Base-by-base conservation (phyloP, 2,113 vertebrate genomes). In the Pycnonotus jocosus region DNA sequence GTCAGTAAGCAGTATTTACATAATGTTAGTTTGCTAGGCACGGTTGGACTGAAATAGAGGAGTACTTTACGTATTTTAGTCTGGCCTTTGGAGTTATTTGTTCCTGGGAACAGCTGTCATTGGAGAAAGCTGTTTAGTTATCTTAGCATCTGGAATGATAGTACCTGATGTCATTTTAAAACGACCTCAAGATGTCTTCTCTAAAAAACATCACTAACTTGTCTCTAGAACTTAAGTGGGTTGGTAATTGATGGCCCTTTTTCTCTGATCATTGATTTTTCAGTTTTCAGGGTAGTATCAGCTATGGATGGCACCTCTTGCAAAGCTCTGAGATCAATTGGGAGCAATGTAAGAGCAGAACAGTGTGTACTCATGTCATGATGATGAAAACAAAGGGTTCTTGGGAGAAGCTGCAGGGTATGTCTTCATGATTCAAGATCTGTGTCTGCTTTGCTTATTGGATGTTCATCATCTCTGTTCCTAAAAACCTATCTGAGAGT, bases 251-350 rank as follows among this genome's bases (percentile, higher is more conserved):
- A 91, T 87, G 50, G 17, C 16, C 3, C 40, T 60, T 92, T 95
- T 88, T 45, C 73, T 81, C 51, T 86, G 38, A 81, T 62, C 65
- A 96, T 83, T 79, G 81, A 95, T 89, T 95, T 96, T 95, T 85
- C 87, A 91, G 51, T 87, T 81, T 89, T 91, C 37, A 30, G 51
- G 27, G 47, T 51, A 89, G 70, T 54, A 84, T 30, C 65, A 60
- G 15, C 80, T 91, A 80, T n/a, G 87, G 89, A 81, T 73, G 61
- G 24, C 65, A 87, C 30, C 51, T 79, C 61, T 50, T 76, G 48
- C 56, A 84, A 89, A 74, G 33, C 30, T 89, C n/a, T 68, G 51
- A 76, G 57, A 86, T 86, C 81, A 81, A 11, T 15, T 51, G 42
- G 73, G 47, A 87, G 51, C 51, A 64, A 18, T 25, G 24, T 56